Evolutionary conservation across 2,888 invertebrate genomes (phyloP), one percentile per base, ranked within the genome.

Genomic region (Colostygia pectinataria): DNA sequence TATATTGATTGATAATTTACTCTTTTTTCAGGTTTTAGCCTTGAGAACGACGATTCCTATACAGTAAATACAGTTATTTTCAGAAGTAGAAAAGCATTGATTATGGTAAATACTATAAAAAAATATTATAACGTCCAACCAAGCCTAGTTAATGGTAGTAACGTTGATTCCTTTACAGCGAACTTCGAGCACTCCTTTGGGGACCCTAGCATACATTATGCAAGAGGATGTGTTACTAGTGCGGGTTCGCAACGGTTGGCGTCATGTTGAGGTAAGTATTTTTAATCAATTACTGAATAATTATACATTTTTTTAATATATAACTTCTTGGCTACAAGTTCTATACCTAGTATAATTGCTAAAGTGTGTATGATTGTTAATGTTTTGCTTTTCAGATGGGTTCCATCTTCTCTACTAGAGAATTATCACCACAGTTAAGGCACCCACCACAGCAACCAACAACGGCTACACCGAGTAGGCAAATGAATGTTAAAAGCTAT

Each of bases 141-240:
- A 2, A 15, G 15, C 4, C 15, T 15, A 15, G 15, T 15, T 15
- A 15, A 15, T 3, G 15, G 4, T 15, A 15, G 2, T 4, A 20
- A 20, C 2, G 6, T 20, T 20, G 20, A 48, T 55, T 58, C 34
- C 34, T 34, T 59, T 33, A 9, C 73, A 87, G 86, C 73, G 67
- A 66, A 83, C 83, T n/a, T 56, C 69, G 12, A 65, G 51, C 6
- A 80, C 77, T 9, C 73, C 69, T 20, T 28, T 75, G 55, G 89
- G 89, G 50, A 87, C 89, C 4, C 57, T 89, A 25, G 89, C 83
- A 25, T 89, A 78, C 66, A 72, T 88, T 57, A 58, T 87, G 40
- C 71, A 77, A 54, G 85, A 87, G 53, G 73, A 79, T 67, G 69
- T 74, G 53, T 68, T 89, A 53, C 62, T 90, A 39, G 57, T 90